Evolutionary conservation across 1,140 invertebrate species (phyloP).

Genomic region (Sminthurinus signatus): DNA sequence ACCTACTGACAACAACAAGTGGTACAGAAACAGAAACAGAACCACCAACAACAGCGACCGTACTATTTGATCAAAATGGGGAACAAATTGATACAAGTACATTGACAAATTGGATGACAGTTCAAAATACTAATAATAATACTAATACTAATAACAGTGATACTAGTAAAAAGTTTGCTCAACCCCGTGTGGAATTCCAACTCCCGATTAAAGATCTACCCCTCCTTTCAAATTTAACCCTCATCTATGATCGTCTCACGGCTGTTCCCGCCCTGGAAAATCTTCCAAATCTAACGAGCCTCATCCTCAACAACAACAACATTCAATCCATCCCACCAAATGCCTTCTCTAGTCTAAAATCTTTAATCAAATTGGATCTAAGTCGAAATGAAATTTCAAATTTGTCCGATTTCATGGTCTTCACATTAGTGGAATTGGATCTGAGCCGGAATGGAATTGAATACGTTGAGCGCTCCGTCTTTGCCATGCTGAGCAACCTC

Average conservation of each 20-base stretch:
- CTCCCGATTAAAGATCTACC: background rate
- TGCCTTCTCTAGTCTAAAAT: conserved; percentile 5
- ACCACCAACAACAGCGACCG: too few relatives aligned
- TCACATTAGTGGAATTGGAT: conserved; percentile 12
- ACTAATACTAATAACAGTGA: background rate
- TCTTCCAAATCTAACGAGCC: conserved; percentile 13
- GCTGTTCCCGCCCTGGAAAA: conserved; percentile 8
- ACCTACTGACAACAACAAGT: background rate
- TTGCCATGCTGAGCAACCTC: conserved; percentile 18
- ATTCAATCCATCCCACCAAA: conserved; percentile 9
- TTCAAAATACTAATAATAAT: too few relatives aligned
- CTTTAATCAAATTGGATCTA: conserved; percentile 17
- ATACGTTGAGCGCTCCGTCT: conserved; percentile 8
- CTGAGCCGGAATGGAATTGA: conserved; percentile 24
- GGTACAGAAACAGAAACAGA: background rate
- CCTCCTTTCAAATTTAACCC: background rate
- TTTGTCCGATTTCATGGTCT: conserved; percentile 15
- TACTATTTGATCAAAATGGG: too few relatives aligned
- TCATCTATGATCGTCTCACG: conserved; percentile 3
- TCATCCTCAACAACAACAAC: conserved; percentile 11
- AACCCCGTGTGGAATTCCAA: background rate
- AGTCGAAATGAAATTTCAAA: conserved; percentile 27
- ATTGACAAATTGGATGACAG: background rate
- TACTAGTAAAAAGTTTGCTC: background rate
- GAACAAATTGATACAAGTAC: background rate